Percentiles rank a stretch among this genome's conserved stretches.
These are phyloP conservation scores for Platycnemis pennipes DNA, from an alignment of 2,888 invertebrate species.

Conservation along the genomic window DNA sequence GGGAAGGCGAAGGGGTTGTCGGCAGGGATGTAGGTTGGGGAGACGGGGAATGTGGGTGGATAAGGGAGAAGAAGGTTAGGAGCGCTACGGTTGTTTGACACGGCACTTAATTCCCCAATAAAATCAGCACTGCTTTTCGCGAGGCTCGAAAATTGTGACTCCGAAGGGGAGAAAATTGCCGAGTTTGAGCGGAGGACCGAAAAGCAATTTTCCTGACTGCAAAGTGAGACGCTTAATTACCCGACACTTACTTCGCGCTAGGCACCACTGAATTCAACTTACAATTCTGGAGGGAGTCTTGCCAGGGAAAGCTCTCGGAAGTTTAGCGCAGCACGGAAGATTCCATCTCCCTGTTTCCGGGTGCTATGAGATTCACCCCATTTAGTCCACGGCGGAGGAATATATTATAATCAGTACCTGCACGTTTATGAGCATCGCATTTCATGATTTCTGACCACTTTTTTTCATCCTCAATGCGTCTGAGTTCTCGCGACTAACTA, in stretches of 20 bases:
- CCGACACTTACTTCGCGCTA: neutral
- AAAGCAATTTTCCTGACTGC: slow-evolving; percentile 7
- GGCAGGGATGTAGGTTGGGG: neutral
- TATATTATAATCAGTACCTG: too few species aligned
- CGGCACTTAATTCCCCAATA: neutral
- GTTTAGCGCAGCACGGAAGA: neutral
- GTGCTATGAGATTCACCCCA: neutral
- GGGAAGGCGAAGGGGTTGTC: neutral
- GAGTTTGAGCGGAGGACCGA: neutral
- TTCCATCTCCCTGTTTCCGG: neutral
- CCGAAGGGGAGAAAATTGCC: neutral
- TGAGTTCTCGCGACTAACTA: too few species aligned
- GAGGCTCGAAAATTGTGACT: neutral
- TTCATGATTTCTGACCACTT: too few species aligned
- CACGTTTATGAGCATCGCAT: too few species aligned
- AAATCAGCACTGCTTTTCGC: slow-evolving; percentile 26
- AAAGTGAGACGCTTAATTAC: slow-evolving; percentile 39
- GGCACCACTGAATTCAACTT: slow-evolving; percentile 6
- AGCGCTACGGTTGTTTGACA: neutral
- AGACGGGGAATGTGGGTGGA: neutral
- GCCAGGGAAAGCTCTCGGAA: neutral
- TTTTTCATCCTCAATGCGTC: too few species aligned
- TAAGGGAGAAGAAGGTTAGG: neutral
- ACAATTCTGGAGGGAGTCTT: neutral
- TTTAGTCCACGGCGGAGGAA: neutral